Percentiles rank a stretch among this genome's conserved stretches.
Conservation (phyloP, 2,888 invertebrate genomes). For the Dimorphilus gyrociliatus region DNA sequence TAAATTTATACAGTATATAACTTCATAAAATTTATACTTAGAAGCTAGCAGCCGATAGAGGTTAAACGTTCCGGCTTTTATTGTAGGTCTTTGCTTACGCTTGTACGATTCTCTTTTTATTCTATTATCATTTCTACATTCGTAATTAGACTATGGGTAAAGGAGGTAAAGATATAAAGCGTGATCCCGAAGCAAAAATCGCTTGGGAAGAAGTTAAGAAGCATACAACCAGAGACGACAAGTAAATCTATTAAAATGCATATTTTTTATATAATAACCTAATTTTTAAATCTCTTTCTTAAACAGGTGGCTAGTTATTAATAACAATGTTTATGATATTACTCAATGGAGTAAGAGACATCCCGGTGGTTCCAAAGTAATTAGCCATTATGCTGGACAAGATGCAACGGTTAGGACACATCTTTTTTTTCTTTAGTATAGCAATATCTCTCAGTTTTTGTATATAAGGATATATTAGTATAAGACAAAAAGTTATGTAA, state of each 20-base stretch:
- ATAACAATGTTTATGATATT: slow-evolving; percentile 32
- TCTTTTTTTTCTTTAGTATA: not conserved
- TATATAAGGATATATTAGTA: too few species aligned
- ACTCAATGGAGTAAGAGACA: slow-evolving; percentile 28
- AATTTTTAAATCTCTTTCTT: too few species aligned
- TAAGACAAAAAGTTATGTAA: too few species aligned
- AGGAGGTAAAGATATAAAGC: slow-evolving; percentile 5
- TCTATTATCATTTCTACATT: too few species aligned
- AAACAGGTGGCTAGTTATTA: slow-evolving; percentile 35
- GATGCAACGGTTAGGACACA: slow-evolving; percentile 21
- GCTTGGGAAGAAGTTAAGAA: slow-evolving; percentile 29
- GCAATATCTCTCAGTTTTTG: not conserved
- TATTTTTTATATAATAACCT: too few species aligned
- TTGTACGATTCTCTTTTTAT: too few species aligned
- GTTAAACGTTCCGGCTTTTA: too few species aligned
- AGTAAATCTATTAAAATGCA: too few species aligned
- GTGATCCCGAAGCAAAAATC: slow-evolving; percentile 3
- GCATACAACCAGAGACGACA: slow-evolving; percentile 19
- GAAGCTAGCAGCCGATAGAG: too few species aligned
- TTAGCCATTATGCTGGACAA: slow-evolving; percentile 32
- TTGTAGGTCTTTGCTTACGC: too few species aligned
- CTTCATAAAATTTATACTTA: too few species aligned
- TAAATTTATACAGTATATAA: too few species aligned
- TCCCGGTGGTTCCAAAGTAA: slow-evolving; percentile 31
- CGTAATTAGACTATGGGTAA: slow-evolving; percentile 7